A percentile compares a stretch with the other conserved stretches of the same genome.
These are phyloP conservation scores for Anabas testudineus DNA, from an alignment of 2,797 vertebrate genomes.

Conservation along the genomic window DNA sequence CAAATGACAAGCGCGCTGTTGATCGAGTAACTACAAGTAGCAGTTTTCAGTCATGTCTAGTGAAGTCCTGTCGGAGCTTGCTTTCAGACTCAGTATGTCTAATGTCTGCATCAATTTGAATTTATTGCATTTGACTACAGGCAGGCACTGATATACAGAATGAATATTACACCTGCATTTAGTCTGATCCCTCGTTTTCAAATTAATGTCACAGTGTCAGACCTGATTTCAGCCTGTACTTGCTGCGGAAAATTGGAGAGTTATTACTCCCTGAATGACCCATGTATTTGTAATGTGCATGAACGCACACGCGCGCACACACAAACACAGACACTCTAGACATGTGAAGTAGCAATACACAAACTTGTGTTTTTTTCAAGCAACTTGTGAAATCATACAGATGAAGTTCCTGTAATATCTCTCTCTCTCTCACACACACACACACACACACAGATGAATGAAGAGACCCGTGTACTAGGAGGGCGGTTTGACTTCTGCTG, in stretches of 20 bases:
- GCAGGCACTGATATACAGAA: slow-evolving; percentile 20
- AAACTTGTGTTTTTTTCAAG: background rate
- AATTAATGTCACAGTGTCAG: slow-evolving; percentile 36
- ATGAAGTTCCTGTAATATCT: background rate
- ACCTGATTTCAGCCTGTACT: slow-evolving; percentile 9
- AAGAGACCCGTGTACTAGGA: slow-evolving; percentile 17
- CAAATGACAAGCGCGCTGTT: background rate
- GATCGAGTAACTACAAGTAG: background rate
- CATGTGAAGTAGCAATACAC: background rate
- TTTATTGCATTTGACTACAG: slow-evolving; percentile 9
- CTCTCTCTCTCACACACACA: background rate
- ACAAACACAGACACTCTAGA: background rate
- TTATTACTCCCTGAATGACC: slow-evolving; percentile 2
- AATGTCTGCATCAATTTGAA: slow-evolving; percentile 34
- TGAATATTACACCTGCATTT: slow-evolving; percentile 30
- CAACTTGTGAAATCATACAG: background rate
- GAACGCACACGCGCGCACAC: background rate
- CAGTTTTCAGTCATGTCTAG: background rate
- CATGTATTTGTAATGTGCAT: background rate
- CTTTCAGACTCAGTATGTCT: slow-evolving; percentile 6
- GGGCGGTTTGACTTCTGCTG: slow-evolving; percentile 28
- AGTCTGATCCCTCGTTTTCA: slow-evolving; percentile 21
- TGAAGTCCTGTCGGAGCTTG: background rate
- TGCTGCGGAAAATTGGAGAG: slow-evolving; percentile 6
- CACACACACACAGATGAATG: background rate